Percentiles rank a stretch among this genome's conserved stretches.
phyloP scores from a whole-genome alignment of 2,888 invertebrate genomes.

The Cephus spinipes region DNA sequence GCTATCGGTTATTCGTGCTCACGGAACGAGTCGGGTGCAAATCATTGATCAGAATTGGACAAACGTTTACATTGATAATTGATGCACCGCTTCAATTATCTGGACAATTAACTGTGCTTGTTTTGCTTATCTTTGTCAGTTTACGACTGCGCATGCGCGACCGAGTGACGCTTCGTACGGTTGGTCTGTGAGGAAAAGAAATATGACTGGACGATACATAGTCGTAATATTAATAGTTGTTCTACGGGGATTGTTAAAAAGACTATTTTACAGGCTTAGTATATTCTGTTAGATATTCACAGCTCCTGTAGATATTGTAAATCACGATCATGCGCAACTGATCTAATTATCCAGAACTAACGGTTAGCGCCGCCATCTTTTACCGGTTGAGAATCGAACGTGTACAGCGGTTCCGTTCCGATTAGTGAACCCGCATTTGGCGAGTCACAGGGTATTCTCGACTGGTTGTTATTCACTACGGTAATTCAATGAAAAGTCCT shows the following conservation, averaged over 20 bases:
- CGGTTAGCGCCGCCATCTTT: not conserved
- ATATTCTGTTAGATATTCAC: not conserved
- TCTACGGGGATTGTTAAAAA: not conserved
- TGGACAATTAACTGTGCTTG: not conserved
- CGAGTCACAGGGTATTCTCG: not conserved
- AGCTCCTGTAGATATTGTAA: not conserved
- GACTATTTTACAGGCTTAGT: not conserved
- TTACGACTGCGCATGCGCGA: not conserved
- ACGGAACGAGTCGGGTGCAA: not conserved
- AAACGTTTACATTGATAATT: not conserved
- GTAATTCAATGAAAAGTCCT: not conserved
- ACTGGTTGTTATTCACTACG: not conserved
- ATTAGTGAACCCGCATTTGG: not conserved
- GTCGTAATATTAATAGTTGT: not conserved
- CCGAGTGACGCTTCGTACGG: not conserved
- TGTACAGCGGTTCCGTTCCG: not conserved
- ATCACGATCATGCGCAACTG: not conserved
- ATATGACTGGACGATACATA: not conserved
- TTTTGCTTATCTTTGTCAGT: not conserved
- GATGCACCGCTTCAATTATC: not conserved
- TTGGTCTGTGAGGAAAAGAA: not conserved
- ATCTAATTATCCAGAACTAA: not conserved
- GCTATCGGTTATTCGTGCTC: constrained; percentile 5
- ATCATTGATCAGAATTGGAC: not conserved
- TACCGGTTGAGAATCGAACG: not conserved